Base-by-base conservation (phyloP, 2,113 vertebrate species). In the Hydrochoerus hydrochaeris region DNA sequence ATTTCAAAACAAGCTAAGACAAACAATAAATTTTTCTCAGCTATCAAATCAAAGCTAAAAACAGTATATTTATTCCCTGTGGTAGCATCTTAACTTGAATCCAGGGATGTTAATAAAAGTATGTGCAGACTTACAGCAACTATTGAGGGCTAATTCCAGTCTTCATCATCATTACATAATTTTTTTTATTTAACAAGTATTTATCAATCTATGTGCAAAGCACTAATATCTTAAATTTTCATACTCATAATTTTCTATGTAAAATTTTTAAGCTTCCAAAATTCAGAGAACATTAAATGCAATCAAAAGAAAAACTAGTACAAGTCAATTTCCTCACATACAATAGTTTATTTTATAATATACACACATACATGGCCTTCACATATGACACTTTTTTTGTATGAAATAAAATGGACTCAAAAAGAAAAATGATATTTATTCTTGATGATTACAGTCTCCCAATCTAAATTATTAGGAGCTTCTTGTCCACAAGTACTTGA, bases 1-100 rank as follows among this genome's bases (percentile, higher is more conserved):
- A 97, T 90, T 95, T 96, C 78, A 96, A 94, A 97, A 94, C 14
- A 91, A 80, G 94, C 24, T 2, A 86, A 88, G 16, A 52, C 10
- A 52, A 58, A 94, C 62, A 57, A 30, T 80, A 89, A 85, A 96
- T 46, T 87, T 44, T 96, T 97, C 78, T 94, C 17, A 94, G 2
- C 91, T 32, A 94, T 81, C 92, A 91, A 85, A 41, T 78, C 30
- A 84, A 93, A 95, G 1, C 24, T 81, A 90, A 98, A 92, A 96
- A 78, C 38, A 88, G 0, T 30, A 32, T 38, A 63, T 46, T 73
- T 75, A 77, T 85, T 81, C 58, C 24, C 58, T 77, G 84, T 88
- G 28, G 26, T 26, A 80, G 38, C 41, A 95, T 32, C 6, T 71
- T 87, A 16, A 83, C 38, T 67, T 93, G 46, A 60, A 81, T 49